Percentiles rank a stretch among this genome's conserved stretches.
phyloP scores from a whole-genome alignment of 2,113 vertebrate species.

The Haplotaxodon microlepis region DNA sequence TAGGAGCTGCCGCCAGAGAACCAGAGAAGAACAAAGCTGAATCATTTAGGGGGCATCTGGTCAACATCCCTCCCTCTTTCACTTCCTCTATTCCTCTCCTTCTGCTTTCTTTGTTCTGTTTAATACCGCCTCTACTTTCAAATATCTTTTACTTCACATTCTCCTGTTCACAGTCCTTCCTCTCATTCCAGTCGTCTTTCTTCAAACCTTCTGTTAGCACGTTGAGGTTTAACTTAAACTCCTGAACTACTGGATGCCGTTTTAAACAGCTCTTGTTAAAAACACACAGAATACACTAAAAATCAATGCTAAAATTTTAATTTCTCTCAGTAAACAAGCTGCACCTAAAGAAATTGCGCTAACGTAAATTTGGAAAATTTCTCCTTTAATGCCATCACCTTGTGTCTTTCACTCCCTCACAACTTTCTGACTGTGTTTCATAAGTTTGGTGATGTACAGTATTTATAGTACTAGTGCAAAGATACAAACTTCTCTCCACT shows the following conservation, averaged over 20 bases:
- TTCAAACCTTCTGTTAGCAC: not conserved
- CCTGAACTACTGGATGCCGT: not conserved
- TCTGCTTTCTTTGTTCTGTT: not conserved
- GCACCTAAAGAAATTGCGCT: rapidly evolving
- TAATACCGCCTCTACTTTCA: not conserved
- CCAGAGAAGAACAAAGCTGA: not conserved
- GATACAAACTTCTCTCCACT: not conserved
- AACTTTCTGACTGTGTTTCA: not conserved
- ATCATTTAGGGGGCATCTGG: not conserved
- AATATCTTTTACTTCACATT: not conserved
- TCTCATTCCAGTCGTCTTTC: not conserved
- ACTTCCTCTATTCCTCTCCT: not conserved
- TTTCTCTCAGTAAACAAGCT: not conserved
- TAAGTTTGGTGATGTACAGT: not conserved
- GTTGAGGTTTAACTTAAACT: rapidly evolving
- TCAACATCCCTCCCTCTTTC: not conserved
- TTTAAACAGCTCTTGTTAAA: not conserved
- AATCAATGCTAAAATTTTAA: not conserved
- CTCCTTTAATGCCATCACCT: not conserved
- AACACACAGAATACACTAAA: not conserved
- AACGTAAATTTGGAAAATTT: rapidly evolving
- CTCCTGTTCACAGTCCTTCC: not conserved
- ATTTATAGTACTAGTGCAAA: not conserved
- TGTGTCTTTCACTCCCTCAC: not conserved
- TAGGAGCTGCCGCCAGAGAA: not conserved